Evolutionary conservation across 2,888 invertebrate species (phyloP).

Genomic region (Athetis lepigone): DNA sequence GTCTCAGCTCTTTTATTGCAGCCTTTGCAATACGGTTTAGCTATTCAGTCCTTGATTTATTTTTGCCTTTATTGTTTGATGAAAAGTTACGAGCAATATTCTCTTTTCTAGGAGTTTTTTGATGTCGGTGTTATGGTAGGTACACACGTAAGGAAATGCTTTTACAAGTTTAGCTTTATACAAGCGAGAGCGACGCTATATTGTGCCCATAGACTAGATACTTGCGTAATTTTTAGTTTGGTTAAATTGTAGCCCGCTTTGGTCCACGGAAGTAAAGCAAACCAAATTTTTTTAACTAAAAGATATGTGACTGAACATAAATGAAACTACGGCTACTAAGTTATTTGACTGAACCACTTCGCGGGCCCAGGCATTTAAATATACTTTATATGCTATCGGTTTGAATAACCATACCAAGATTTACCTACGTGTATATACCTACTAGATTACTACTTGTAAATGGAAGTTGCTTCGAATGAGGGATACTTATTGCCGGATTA

Average conservation of each 20-base stretch:
- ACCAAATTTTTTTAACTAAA: too few relatives aligned
- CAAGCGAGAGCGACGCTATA: neutral
- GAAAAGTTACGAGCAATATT: slow-evolving; percentile 6
- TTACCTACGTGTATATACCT: slow-evolving; percentile 18
- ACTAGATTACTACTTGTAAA: slow-evolving; percentile 42
- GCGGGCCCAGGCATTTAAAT: too few relatives aligned
- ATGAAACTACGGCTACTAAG: too few relatives aligned
- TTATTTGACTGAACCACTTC: too few relatives aligned
- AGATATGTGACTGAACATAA: too few relatives aligned
- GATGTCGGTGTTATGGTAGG: neutral
- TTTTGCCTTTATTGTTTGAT: neutral
- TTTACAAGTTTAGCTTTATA: neutral
- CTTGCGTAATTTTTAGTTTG: too few relatives aligned
- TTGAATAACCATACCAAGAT: slow-evolving; percentile 6
- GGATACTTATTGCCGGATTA: slow-evolving; percentile 23
- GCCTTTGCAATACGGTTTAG: slow-evolving; percentile 29
- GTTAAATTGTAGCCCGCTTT: too few relatives aligned
- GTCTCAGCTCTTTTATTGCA: slow-evolving; percentile 30
- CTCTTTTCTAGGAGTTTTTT: neutral
- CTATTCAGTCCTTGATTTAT: slow-evolving; percentile 41
- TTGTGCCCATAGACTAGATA: neutral
- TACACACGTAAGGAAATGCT: neutral
- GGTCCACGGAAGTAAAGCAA: too few relatives aligned
- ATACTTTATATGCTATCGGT: neutral
- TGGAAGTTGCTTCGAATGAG: slow-evolving; percentile 24